Evolutionary conservation across 1,140 invertebrate species (phyloP).

Genomic region (Melipona quadrifasciata): DNA sequence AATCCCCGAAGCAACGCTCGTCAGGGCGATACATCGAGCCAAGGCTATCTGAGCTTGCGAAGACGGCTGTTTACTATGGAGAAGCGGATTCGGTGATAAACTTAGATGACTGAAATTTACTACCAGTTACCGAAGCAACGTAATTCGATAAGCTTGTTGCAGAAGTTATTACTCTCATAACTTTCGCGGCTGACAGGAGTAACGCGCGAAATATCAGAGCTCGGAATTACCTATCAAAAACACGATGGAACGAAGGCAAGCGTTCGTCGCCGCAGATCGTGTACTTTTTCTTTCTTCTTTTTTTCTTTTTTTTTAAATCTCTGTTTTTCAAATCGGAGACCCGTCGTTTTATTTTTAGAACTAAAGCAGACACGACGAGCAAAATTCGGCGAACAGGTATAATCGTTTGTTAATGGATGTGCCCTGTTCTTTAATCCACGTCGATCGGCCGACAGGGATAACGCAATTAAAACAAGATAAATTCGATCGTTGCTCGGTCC

Average conservation of each 20-base stretch:
- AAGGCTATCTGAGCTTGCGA: neutral
- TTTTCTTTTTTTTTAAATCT: neutral
- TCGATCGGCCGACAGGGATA: neutral
- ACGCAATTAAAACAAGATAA: neutral
- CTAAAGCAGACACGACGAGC: neutral
- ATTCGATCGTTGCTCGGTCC: neutral
- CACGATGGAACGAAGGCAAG: neutral
- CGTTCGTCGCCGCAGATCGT: neutral
- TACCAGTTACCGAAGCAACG: neutral
- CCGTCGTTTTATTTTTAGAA: neutral
- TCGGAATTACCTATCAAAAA: neutral
- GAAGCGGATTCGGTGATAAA: neutral
- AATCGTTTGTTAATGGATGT: neutral
- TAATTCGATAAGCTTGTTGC: neutral
- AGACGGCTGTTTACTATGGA: neutral
- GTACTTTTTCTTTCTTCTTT: no score
- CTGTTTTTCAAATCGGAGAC: neutral
- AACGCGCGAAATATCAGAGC: neutral
- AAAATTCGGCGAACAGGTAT: neutral
- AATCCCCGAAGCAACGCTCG: no score
- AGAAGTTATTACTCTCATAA: neutral
- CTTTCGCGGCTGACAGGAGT: neutral
- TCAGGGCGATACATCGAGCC: neutral
- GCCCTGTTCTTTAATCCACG: neutral
- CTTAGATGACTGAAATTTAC: neutral